These are phyloP conservation scores for Eptesicus fuscus DNA, from an alignment of 2,113 vertebrate species.

Conservation along the genomic window DNA sequence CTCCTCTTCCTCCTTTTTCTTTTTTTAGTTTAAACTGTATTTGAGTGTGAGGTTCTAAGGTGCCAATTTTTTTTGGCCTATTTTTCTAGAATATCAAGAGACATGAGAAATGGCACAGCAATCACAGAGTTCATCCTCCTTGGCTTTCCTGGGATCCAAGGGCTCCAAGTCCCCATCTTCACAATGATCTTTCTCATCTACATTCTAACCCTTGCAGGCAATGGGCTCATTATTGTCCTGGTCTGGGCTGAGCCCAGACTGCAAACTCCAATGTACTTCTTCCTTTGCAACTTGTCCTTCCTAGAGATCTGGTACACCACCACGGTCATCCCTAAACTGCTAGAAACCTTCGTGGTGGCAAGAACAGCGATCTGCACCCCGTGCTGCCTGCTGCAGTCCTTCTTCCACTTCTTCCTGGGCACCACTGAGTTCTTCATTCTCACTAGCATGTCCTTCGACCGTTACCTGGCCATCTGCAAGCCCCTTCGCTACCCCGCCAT, in stretches of 20 bases:
- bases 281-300: slow-evolving; percentile 66
- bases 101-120: slow-evolving; percentile 43
- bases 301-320: slow-evolving; percentile 65
- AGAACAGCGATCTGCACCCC: slow-evolving; percentile 23
- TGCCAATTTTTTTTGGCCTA: background rate
- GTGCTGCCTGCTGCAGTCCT: slow-evolving; percentile 62
- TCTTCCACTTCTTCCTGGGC: slow-evolving; percentile 62
- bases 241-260: slow-evolving; percentile 53
- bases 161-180: slow-evolving; percentile 31
- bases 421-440: slow-evolving; percentile 63
- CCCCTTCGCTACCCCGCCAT: slow-evolving; percentile 51
- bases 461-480: slow-evolving; percentile 62
- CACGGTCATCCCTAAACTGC: slow-evolving; percentile 42
- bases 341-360: slow-evolving; percentile 47
- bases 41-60: background rate
- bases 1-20: too few relatives aligned
- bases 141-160: slow-evolving; percentile 50
- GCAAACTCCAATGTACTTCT: slow-evolving; percentile 70
- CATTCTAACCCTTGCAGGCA: slow-evolving; percentile 34
- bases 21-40: background rate
- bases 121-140: slow-evolving; percentile 59
- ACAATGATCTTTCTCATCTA: slow-evolving; percentile 43
- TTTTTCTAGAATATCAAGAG: background rate
- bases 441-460: slow-evolving; percentile 57
- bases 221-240: slow-evolving; percentile 47